Base-by-base conservation (phyloP, 2,113 vertebrate species). In the Myotis yumanensis region DNA sequence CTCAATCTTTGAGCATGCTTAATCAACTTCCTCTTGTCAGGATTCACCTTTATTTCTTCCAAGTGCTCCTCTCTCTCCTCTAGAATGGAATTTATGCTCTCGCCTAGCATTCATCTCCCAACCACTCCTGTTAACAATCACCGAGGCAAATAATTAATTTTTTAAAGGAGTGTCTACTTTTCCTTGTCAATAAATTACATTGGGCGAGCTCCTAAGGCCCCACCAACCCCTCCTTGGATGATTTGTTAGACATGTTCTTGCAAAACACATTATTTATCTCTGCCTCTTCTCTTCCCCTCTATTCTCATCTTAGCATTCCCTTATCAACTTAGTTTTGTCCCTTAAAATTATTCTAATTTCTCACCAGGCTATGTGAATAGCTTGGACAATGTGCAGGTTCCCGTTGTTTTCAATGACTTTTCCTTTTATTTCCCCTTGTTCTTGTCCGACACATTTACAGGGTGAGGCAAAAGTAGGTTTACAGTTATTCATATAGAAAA, bases 231-330 rank as follows among this genome's bases (percentile, higher is more conserved):
- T 93, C 94, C 59, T 91, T 46, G 77, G 92, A 89, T 69, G 82
- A 83, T 52, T 80, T 77, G 91, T 32, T 93, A 32, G 16, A 72
- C 48, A 43, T 52, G 4, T 25, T 62, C 97, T 90, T 97, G 96
- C 97, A 96, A 97, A 98, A 93, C 57, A 75, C 8, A 48, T 68
- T 96, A 96, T 97, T 98, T 96, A 86, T 95, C 96, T 95, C 83
- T 93, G 66, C 94, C 92, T 95, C 92, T 88, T 69, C 52, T 80
- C 11, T 69, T 28, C 92, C 82, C 83, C 87, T 94, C 83, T 93
- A 30, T 43, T 90, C 92, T 86, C 89, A 79, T 82, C 76, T 73
- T 91, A 87, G 80, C 64, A 84, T 97, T 93, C 35, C 52, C 80
- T 79, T 89, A 73, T 43, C 23, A 94, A 92, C 94, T 96, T 96